phyloP scores from a whole-genome alignment of 2,113 vertebrate genomes.

The Pelmatolapia mariae region DNA sequence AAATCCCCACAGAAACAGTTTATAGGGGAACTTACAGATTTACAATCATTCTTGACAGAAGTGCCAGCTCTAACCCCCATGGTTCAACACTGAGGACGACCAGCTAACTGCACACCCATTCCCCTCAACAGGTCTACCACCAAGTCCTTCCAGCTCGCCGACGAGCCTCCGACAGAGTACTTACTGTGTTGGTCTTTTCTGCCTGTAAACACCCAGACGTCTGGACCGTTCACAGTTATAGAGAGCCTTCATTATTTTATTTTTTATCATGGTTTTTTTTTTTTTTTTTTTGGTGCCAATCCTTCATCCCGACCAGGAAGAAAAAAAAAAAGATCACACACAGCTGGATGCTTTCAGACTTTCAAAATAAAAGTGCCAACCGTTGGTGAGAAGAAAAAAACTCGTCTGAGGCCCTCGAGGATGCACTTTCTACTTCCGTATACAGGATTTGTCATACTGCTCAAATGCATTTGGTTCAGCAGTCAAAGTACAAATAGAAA shows the following conservation, averaged over 20 bases:
- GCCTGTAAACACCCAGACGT: conserved; percentile 12
- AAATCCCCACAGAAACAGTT: conserved; percentile 70
- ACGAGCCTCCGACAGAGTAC: background rate
- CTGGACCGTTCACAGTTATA: conserved; percentile 35
- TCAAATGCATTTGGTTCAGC: conserved; percentile 65
- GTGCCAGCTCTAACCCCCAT: conserved; percentile 53
- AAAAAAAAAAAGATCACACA: background rate
- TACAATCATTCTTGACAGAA: conserved; percentile 69
- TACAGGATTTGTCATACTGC: conserved; percentile 55
- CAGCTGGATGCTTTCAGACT: conserved; percentile 11
- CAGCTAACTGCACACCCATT: conserved; percentile 23
- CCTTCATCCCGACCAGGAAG: conserved; percentile 36
- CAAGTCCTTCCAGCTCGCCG: conserved; percentile 13
- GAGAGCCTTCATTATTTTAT: conserved; percentile 43
- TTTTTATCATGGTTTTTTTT: background rate
- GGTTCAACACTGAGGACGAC: conserved; percentile 40
- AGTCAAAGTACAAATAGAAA: conserved; percentile 55
- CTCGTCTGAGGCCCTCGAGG: conserved; percentile 10
- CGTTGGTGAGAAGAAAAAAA: conserved; percentile 7
- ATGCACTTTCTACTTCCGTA: conserved; percentile 5
- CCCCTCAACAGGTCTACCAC: conserved; percentile 23
- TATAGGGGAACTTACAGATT: conserved; percentile 69
- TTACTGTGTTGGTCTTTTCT: background rate
- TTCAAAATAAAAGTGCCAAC: conserved; percentile 35
- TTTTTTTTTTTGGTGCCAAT: conserved; percentile 33